Percentiles rank a stretch among this genome's conserved stretches.
Evolutionary conservation across 2,113 vertebrate species (phyloP).

Genomic region (Empidonax alnorum): DNA sequence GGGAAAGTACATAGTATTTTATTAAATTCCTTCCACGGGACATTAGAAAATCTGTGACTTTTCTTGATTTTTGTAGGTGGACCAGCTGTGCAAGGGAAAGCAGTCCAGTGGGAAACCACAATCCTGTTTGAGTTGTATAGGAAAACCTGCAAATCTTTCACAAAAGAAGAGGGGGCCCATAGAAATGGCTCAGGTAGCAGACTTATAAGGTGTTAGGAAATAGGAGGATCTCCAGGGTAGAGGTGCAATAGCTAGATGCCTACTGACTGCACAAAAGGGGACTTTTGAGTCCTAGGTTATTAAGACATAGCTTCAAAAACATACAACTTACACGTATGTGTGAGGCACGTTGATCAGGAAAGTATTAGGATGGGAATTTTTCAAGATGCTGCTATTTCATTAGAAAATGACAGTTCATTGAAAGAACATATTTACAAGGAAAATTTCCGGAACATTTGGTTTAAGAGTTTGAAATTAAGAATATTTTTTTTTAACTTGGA

Average conservation of each 20-base stretch:
- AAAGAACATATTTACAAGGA: not conserved
- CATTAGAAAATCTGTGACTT: not conserved
- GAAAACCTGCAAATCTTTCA: not conserved
- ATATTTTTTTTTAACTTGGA: not conserved
- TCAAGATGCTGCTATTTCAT: not conserved
- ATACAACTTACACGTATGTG: not conserved
- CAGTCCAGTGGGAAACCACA: not conserved
- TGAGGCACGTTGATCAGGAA: not conserved
- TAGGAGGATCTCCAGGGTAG: not conserved
- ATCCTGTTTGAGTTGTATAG: not conserved
- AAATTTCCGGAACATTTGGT: not conserved
- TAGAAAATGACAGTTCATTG: not conserved
- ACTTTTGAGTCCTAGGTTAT: not conserved
- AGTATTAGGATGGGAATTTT: not conserved
- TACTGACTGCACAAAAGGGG: not conserved
- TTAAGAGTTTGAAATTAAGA: not conserved
- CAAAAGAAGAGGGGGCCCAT: fast-evolving
- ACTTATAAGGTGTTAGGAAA: not conserved
- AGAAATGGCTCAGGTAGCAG: not conserved
- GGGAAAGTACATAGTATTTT: not conserved
- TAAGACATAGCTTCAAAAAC: not conserved
- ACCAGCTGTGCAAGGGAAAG: not conserved
- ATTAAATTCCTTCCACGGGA: not conserved
- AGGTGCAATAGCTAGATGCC: not conserved
- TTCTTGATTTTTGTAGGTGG: not conserved